Conservation (phyloP, 2,797 vertebrate genomes). For the Aphelocoma californica region DNA sequence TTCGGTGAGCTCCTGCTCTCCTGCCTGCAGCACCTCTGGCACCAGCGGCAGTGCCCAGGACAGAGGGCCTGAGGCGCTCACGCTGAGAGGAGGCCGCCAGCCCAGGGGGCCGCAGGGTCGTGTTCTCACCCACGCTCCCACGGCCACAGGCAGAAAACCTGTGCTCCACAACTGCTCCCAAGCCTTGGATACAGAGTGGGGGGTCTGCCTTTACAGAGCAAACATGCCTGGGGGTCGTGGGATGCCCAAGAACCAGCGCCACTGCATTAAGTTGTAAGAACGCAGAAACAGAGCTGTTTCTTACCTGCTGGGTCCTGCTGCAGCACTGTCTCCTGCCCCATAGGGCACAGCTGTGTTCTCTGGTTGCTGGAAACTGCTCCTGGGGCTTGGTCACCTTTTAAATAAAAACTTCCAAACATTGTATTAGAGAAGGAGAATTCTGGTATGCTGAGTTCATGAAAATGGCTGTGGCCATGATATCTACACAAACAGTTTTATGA, state of each 20-base stretch:
- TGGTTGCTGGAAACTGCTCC: not conserved
- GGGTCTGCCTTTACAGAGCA: not conserved
- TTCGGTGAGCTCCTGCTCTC: not conserved
- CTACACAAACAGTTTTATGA: not conserved
- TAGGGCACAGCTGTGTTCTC: fast-evolving
- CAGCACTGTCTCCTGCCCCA: not conserved
- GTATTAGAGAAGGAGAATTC: not conserved
- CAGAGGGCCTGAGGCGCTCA: fast-evolving
- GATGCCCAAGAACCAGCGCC: not conserved
- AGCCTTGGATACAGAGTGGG: fast-evolving
- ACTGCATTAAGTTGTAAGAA: not conserved
- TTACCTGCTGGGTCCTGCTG: not conserved
- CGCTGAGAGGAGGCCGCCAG: fast-evolving
- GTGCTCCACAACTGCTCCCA: fast-evolving
- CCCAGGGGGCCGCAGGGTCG: fast-evolving
- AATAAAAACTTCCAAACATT: not conserved
- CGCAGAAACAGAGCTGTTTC: not conserved
- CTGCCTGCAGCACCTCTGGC: not conserved
- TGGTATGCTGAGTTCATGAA: fast-evolving
- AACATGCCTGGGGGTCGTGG: fast-evolving
- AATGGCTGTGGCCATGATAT: not conserved
- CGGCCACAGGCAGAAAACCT: fast-evolving
- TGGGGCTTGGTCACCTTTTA: not conserved
- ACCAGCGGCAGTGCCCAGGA: not conserved
- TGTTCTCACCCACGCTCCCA: fast-evolving